Conservation (phyloP, 2,888 invertebrate genomes). For the Calliopum simillimum region DNA sequence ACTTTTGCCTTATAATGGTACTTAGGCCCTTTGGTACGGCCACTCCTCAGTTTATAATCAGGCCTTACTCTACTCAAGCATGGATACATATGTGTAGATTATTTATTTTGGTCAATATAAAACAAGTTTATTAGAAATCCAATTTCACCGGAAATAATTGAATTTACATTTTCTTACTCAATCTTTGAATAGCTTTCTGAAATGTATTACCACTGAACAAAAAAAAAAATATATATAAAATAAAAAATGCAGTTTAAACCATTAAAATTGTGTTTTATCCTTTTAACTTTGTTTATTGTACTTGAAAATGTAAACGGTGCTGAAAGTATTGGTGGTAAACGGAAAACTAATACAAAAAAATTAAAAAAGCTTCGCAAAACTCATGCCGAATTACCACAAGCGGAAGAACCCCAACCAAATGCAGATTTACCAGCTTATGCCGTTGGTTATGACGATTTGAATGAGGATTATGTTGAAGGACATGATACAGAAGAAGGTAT, state of each 20-base stretch:
- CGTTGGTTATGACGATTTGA: slow-evolving; percentile 46
- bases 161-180: too few relatives aligned
- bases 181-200: too few relatives aligned
- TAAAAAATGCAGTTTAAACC: neutral
- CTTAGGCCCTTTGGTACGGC: too few relatives aligned
- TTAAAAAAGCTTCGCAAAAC: slow-evolving; percentile 35
- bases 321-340: slow-evolving; percentile 21
- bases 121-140: too few relatives aligned
- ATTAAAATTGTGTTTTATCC: slow-evolving; percentile 2
- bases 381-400: slow-evolving; percentile 50
- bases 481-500: slow-evolving; percentile 52
- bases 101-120: too few relatives aligned
- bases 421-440: slow-evolving; percentile 44
- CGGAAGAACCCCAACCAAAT: slow-evolving; percentile 50
- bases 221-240: neutral
- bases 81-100: too few relatives aligned
- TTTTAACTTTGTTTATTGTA: slow-evolving; percentile 15
- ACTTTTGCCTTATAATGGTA: too few relatives aligned
- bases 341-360: slow-evolving; percentile 26
- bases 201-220: too few relatives aligned
- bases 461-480: slow-evolving; percentile 49
- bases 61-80: too few relatives aligned
- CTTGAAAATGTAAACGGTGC: slow-evolving; percentile 6
- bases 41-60: too few relatives aligned
- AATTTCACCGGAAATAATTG: too few relatives aligned